A percentile compares a stretch with the other conserved stretches of the same genome.
These are phyloP conservation scores for Tipula helvola DNA, from an alignment of 2,888 invertebrate species.

Conservation along the genomic window DNA sequence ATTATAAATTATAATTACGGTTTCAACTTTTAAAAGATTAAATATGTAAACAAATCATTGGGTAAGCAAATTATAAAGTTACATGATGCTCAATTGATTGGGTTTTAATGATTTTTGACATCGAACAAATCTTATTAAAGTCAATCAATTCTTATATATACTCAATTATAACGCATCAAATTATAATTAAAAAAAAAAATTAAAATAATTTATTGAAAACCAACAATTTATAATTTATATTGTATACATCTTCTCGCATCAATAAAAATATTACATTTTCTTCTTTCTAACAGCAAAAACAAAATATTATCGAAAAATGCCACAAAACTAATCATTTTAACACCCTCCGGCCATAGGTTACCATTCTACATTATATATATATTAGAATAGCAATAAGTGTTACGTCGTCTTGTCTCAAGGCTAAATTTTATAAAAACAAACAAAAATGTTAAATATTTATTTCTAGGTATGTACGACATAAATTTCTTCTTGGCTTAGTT, in stretches of 20 bases:
- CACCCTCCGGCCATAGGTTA: neutral
- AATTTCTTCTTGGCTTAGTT: neutral
- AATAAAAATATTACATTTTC: neutral
- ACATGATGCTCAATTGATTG: neutral
- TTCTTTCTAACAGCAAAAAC: neutral
- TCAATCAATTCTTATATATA: neutral
- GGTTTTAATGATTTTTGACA: neutral
- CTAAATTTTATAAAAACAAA: neutral
- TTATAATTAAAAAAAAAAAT: neutral
- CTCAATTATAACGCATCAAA: neutral
- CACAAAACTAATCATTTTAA: neutral
- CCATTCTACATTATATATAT: neutral
- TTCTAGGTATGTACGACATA: neutral
- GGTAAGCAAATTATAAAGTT: neutral
- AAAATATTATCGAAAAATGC: neutral
- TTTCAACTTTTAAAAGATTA: neutral
- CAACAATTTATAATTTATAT: neutral
- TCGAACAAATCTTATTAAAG: neutral
- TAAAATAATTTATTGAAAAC: neutral
- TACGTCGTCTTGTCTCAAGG: neutral
- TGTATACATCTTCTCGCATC: neutral
- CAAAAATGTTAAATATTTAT: no score
- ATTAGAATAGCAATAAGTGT: neutral
- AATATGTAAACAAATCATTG: neutral
- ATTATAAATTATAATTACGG: neutral